A percentile compares a stretch with the other conserved stretches of the same genome.
Evolutionary conservation across 2,797 vertebrate species (phyloP).

Genomic region (Chiloscyllium punctatum): DNA sequence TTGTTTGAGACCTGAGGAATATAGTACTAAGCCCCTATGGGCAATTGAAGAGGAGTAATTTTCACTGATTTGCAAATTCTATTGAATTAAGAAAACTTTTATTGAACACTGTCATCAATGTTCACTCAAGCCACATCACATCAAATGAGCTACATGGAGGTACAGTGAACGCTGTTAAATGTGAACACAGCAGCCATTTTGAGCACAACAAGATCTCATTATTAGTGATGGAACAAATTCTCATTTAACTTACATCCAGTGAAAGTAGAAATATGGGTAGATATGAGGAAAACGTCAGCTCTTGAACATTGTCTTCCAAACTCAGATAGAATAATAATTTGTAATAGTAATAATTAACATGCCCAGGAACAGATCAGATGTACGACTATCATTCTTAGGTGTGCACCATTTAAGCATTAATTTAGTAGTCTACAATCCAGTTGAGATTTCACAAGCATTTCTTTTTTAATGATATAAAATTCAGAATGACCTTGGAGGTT

Average conservation of each 20-base stretch:
- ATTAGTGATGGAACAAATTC: not conserved
- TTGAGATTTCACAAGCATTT: slow-evolving; percentile 11
- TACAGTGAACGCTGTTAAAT: not conserved
- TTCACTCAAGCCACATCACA: not conserved
- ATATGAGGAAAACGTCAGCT: not conserved
- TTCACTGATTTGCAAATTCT: not conserved
- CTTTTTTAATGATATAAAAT: not conserved
- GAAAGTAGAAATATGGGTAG: not conserved
- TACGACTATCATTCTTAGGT: not conserved
- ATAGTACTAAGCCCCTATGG: not conserved
- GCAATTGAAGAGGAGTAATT: not conserved
- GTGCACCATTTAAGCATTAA: not conserved
- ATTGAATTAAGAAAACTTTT: no score
- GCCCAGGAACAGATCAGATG: no score
- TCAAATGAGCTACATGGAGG: not conserved
- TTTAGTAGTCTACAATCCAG: not conserved
- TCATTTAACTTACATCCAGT: not conserved
- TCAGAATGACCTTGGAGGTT: not conserved
- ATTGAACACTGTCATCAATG: no score
- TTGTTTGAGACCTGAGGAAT: not conserved
- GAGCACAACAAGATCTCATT: not conserved
- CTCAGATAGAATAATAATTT: not conserved
- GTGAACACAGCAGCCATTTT: not conserved
- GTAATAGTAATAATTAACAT: not conserved
- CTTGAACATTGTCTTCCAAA: not conserved